Evolutionary conservation across 1,140 invertebrate species (phyloP), one percentile per base, ranked within the genome.

Genomic region (Mylabris phalerata): DNA sequence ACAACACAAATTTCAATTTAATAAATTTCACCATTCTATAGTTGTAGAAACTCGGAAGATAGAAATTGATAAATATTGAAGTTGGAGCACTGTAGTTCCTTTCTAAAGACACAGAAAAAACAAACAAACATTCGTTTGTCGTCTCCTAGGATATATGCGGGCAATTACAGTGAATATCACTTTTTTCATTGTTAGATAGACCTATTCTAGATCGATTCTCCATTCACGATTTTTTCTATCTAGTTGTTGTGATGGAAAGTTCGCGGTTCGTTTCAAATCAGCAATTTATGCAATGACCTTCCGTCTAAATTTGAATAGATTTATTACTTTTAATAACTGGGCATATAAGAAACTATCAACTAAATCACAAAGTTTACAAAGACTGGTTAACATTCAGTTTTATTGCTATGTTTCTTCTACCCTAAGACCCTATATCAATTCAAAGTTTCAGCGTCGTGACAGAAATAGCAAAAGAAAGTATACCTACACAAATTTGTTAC

Each of bases 231-330:
- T 32, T 32, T 19, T 19, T 19, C 19, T 19, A 19, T 1, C 32
- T 32, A 32, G 32, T 32, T 32, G 32, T 32, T 7, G 44, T 25
- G 50, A 25, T 52, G 32, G 40, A 42, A 52, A 52, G 50, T 52
- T 54, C 43, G 25, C 50, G 50, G 50, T 54, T 54, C 50, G 50
- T 54, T 54, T 54, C 42, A 54, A 54, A 54, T 54, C 50, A 45
- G 44, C 40, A 42, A 54, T 54, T 54, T 54, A 54, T 54, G 42
- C 44, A 19, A 19, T 24, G 42, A 54, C 42, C 41, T 32, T 32
- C 2, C 32, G 2, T 32, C 32, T 32, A 32, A 1, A 7, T 32
- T 32, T 7, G 32, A 7, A 32, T 32, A 32, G 41, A 54, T 54
- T 54, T 54, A 54, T 54, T 32, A 43, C 42, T 26, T 54, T 54